A percentile compares a stretch with the other conserved stretches of the same genome.
phyloP scores from a whole-genome alignment of 2,888 invertebrate genomes.

The Pyrgus malvae region DNA sequence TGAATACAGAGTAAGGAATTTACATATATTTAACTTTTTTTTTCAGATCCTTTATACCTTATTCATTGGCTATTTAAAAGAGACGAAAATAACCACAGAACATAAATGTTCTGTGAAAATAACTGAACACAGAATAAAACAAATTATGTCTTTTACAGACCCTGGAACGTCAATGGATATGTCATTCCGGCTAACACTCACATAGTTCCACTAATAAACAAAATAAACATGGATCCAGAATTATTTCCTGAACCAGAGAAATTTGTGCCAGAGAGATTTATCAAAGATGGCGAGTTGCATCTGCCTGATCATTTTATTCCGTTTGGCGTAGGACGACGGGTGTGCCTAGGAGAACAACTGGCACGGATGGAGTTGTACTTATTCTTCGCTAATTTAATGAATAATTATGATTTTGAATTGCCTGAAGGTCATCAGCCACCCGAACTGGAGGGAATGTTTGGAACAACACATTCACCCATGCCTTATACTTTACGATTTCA shows the following conservation, averaged over 20 bases:
- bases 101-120: too few species aligned
- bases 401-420: constrained; percentile 85
- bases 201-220: constrained; percentile 89
- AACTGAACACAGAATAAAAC: not conserved
- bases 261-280: constrained; percentile 89
- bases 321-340: constrained; percentile 91
- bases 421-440: constrained; percentile 87
- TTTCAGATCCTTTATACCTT: too few species aligned
- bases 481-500: constrained; percentile 41
- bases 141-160: constrained; percentile 71
- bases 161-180: constrained; percentile 77
- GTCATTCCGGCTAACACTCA: constrained; percentile 89
- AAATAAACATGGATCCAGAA: constrained; percentile 91
- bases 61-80: too few species aligned
- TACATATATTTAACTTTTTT: not conserved
- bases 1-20: constrained; percentile 86
- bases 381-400: constrained; percentile 89
- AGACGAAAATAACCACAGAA: too few species aligned
- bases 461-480: constrained; percentile 88
- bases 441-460: constrained; percentile 86
- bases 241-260: constrained; percentile 90
- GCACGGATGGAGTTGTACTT: constrained; percentile 92
- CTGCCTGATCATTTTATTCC: constrained; percentile 92
- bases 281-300: constrained; percentile 85
- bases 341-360: constrained; percentile 91